phyloP scores from a whole-genome alignment of 1,140 invertebrate species.

The Brachionus rubens region DNA sequence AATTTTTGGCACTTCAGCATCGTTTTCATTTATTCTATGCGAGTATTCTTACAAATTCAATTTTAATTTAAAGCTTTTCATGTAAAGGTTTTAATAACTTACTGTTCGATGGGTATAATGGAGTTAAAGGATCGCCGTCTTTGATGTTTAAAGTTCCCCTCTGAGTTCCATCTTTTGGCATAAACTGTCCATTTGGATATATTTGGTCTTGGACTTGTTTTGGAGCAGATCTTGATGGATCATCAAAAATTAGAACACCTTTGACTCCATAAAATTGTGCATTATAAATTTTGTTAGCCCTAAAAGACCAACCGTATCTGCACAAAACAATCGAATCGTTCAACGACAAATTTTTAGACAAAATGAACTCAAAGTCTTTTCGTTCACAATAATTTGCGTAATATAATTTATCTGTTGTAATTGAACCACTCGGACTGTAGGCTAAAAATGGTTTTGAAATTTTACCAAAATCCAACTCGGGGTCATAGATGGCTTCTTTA shows the following conservation, averaged over 20 bases:
- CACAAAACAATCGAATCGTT: background rate
- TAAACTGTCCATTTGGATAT: slow-evolving; percentile 62
- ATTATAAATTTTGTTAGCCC: slow-evolving; percentile 46
- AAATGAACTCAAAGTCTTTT: background rate
- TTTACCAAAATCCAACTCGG: background rate
- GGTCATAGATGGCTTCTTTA: slow-evolving; percentile 11
- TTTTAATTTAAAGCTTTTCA: slow-evolving; percentile 48
- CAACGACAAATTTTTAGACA: background rate
- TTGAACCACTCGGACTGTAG: slow-evolving; percentile 12
- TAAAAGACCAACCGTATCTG: slow-evolving; percentile 13
- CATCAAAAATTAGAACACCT: slow-evolving; percentile 62
- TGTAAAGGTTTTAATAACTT: slow-evolving; percentile 47
- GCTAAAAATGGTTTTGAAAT: slow-evolving; percentile 33
- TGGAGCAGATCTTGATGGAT: slow-evolving; percentile 62
- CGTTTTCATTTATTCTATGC: slow-evolving; percentile 9
- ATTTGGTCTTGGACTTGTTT: slow-evolving; percentile 49
- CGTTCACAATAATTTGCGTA: slow-evolving; percentile 1
- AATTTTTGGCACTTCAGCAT: slow-evolving; percentile 20
- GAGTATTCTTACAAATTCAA: background rate
- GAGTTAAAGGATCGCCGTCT: slow-evolving; percentile 63
- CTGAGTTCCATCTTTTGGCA: slow-evolving; percentile 61
- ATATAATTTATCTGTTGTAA: slow-evolving; percentile 1
- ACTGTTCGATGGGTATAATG: slow-evolving; percentile 59
- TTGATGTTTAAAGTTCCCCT: slow-evolving; percentile 55
- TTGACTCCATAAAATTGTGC: slow-evolving; percentile 56